phyloP scores from a whole-genome alignment of 1,140 invertebrate species.

The Zaprionus kolodkinae region DNA sequence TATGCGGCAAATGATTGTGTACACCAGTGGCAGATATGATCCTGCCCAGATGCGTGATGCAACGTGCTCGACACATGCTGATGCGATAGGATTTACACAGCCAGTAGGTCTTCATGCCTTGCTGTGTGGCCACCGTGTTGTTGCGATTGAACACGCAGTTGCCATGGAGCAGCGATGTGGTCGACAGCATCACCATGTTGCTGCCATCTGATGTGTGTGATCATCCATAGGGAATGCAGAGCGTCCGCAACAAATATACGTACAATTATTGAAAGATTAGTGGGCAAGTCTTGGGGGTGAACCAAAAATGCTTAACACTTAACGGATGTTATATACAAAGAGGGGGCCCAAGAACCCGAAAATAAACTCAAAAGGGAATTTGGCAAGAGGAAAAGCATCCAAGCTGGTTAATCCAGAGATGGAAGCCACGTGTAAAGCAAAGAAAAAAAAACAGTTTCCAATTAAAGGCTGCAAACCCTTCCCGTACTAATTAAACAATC shows the following conservation, averaged over 20 bases:
- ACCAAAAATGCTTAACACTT: constrained; percentile 41
- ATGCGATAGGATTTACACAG: constrained; percentile 84
- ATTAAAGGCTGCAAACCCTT: background rate
- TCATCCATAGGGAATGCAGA: constrained; percentile 18
- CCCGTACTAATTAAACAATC: background rate
- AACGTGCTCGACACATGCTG: constrained; percentile 83
- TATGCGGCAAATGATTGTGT: constrained; percentile 83
- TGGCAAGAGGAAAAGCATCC: background rate
- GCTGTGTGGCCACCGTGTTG: constrained; percentile 84
- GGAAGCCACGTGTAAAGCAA: constrained; percentile 30
- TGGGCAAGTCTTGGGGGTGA: constrained; percentile 51
- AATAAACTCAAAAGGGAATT: background rate
- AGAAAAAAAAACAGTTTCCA: background rate
- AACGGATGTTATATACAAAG: constrained; percentile 70
- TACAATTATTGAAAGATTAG: constrained; percentile 78
- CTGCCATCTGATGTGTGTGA: constrained; percentile 63
- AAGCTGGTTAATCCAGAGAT: constrained; percentile 44
- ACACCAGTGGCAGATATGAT: constrained; percentile 83
- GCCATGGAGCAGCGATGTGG: constrained; percentile 83
- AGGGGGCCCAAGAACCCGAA: background rate
- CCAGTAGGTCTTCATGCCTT: constrained; percentile 84
- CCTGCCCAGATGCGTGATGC: constrained; percentile 82
- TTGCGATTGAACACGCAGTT: constrained; percentile 84
- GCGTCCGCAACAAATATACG: constrained; percentile 64
- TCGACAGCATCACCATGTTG: constrained; percentile 83